A percentile compares a stretch with the other conserved stretches of the same genome.
Conservation (phyloP, 2,888 invertebrate species). For the Eugnorisma glareosa region DNA sequence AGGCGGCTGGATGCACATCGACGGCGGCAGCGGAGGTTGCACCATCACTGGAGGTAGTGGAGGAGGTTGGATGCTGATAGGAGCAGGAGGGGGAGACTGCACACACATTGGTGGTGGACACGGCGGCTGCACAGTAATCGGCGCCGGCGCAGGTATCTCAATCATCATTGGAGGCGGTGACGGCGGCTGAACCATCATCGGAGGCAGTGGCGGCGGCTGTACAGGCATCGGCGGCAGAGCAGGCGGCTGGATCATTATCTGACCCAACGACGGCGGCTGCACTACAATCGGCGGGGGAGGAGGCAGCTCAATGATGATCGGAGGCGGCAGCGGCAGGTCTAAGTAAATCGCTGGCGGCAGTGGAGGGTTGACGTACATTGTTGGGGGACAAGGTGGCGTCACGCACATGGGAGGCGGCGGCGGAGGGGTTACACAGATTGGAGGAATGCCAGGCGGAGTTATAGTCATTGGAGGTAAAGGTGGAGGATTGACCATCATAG, state of each 20-base stretch:
- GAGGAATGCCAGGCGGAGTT: conserved; percentile 78
- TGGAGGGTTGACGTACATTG: conserved; percentile 81
- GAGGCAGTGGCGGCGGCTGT: conserved; percentile 81
- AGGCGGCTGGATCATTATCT: conserved; percentile 83
- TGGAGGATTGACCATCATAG: conserved; percentile 76
- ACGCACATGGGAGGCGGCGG: conserved; percentile 79
- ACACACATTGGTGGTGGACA: conserved; percentile 80
- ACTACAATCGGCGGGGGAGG: conserved; percentile 83
- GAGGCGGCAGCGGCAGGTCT: conserved; percentile 79
- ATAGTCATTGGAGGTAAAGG: conserved; percentile 79
- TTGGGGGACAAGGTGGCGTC: conserved; percentile 78
- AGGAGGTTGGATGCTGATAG: conserved; percentile 83
- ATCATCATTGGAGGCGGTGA: conserved; percentile 79
- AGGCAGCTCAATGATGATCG: conserved; percentile 82
- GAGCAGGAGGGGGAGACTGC: conserved; percentile 81
- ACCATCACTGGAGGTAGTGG: conserved; percentile 81
- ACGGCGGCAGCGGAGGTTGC: conserved; percentile 80
- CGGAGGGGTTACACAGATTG: conserved; percentile 81
- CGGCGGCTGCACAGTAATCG: conserved; percentile 83
- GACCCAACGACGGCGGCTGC: conserved; percentile 83
- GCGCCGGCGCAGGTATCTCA: conserved; percentile 80
- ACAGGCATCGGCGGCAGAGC: conserved; percentile 83
- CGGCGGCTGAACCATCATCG: conserved; percentile 85
- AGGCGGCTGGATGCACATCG: conserved; percentile 81
- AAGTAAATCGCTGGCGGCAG: conserved; percentile 76